phyloP scores from a whole-genome alignment of 2,113 vertebrate genomes.

The Notothenia rossii region DNA sequence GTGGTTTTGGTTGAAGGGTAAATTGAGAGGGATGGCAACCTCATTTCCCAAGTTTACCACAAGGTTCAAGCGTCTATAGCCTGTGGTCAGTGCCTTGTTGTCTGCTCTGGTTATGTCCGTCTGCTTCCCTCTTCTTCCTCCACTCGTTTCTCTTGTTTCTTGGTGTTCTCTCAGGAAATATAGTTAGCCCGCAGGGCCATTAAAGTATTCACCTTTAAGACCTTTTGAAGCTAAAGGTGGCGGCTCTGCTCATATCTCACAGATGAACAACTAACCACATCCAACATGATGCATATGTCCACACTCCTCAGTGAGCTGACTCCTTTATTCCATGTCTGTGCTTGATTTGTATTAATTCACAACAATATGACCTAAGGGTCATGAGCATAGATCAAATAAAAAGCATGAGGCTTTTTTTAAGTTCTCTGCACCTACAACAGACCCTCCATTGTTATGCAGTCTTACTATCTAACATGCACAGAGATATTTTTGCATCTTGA shows the following conservation, averaged over 20 bases:
- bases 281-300: constrained; percentile 68
- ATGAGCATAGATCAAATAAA: constrained; percentile 1
- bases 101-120: constrained; percentile 60
- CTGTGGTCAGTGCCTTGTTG: constrained; percentile 70
- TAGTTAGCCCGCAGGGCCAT: constrained; percentile 53
- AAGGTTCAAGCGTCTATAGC: constrained; percentile 77
- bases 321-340: constrained; percentile 27
- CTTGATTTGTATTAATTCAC: constrained; percentile 32
- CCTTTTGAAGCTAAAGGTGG: constrained; percentile 70
- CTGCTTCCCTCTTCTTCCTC: constrained; percentile 40
- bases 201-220: constrained; percentile 66
- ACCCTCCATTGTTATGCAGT: constrained; percentile 29
- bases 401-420: neutral
- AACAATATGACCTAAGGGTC: constrained; percentile 1
- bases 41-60: constrained; percentile 81
- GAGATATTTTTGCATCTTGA: constrained; percentile 64
- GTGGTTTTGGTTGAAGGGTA: constrained; percentile 73
- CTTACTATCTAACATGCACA: constrained; percentile 19
- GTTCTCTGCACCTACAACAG: constrained; percentile 35
- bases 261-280: constrained; percentile 74
- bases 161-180: constrained; percentile 44
- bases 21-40: constrained; percentile 77
- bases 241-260: constrained; percentile 57
- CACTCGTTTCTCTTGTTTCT: constrained; percentile 41
- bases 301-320: constrained; percentile 10